These are phyloP conservation scores for Agyllia agylla DNA, from an alignment of 2,888 invertebrate genomes.

Conservation along the genomic window DNA sequence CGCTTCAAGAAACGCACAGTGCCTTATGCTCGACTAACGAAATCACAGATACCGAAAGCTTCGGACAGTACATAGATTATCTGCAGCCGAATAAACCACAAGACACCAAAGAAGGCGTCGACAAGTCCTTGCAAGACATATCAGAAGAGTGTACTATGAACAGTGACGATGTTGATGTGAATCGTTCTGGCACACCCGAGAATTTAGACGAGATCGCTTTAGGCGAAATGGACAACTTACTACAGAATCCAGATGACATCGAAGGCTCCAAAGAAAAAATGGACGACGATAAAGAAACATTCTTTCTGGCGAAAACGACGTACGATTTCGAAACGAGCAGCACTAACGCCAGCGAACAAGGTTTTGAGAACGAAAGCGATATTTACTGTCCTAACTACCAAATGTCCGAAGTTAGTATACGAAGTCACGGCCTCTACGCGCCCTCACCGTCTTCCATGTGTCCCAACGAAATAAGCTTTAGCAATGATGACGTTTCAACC, in stretches of 20 bases:
- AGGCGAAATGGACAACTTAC: slow-evolving; percentile 84
- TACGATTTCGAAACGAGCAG: slow-evolving; percentile 88
- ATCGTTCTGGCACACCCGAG: slow-evolving; percentile 84
- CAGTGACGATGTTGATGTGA: slow-evolving; percentile 86
- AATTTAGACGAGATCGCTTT: slow-evolving; percentile 81
- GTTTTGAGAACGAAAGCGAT: slow-evolving; percentile 91
- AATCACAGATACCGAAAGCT: slow-evolving; percentile 89
- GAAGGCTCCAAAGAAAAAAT: slow-evolving; percentile 84
- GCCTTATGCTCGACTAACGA: slow-evolving; percentile 88
- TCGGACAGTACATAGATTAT: slow-evolving; percentile 88
- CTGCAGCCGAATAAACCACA: slow-evolving; percentile 84
- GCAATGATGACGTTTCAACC: slow-evolving; percentile 88
- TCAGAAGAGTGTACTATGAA: slow-evolving; percentile 88
- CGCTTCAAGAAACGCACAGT: slow-evolving; percentile 87
- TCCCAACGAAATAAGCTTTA: slow-evolving; percentile 88
- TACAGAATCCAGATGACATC: slow-evolving; percentile 82
- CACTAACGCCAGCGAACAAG: slow-evolving; percentile 87
- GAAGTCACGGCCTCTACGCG: slow-evolving; percentile 92
- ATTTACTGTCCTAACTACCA: slow-evolving; percentile 92
- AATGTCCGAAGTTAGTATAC: slow-evolving; percentile 93
- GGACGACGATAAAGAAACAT: slow-evolving; percentile 85
- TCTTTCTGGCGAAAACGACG: slow-evolving; percentile 86
- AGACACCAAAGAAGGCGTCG: slow-evolving; percentile 84
- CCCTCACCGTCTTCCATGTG: slow-evolving; percentile 91
- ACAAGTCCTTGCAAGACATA: slow-evolving; percentile 87